These are phyloP conservation scores for Amphiprion percula DNA, from an alignment of 2,113 vertebrate species.

Conservation along the genomic window DNA sequence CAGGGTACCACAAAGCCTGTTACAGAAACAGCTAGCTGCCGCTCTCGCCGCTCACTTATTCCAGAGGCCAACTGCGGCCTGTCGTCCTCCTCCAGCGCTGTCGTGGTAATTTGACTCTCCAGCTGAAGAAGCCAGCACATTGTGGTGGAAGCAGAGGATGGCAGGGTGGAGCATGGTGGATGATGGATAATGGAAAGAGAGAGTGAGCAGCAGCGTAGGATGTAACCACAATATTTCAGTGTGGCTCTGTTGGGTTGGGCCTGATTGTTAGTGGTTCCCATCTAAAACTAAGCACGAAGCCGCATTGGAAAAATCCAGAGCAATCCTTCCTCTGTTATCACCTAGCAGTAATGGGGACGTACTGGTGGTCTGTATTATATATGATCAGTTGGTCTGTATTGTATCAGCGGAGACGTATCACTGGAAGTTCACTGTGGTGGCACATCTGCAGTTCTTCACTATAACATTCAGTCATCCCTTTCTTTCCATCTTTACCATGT, in stretches of 20 bases:
- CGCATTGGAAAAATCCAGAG: conserved; percentile 61
- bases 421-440: conserved; percentile 22
- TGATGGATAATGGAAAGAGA: conserved; percentile 69
- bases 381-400: conserved; percentile 5
- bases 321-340: conserved; percentile 60
- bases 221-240: conserved; percentile 68
- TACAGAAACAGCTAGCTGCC: conserved; percentile 62
- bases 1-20: conserved; percentile 63
- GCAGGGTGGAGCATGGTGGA: conserved; percentile 62
- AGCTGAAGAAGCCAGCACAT: conserved; percentile 61
- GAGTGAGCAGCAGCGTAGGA: conserved; percentile 49
- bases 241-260: conserved; percentile 57
- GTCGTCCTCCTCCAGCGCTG: conserved; percentile 33
- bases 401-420: conserved; percentile 38
- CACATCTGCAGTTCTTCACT: conserved; percentile 23
- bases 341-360: conserved; percentile 39
- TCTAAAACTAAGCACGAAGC: conserved; percentile 73
- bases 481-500: background rate
- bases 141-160: conserved; percentile 63
- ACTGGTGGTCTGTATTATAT: conserved; percentile 45
- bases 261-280: conserved; percentile 72
- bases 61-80: background rate
- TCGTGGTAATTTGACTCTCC: conserved; percentile 69
- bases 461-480: conserved; percentile 9
- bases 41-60: conserved; percentile 52